Base-by-base conservation (phyloP, 2,113 vertebrate species). In the Lota lota region DNA sequence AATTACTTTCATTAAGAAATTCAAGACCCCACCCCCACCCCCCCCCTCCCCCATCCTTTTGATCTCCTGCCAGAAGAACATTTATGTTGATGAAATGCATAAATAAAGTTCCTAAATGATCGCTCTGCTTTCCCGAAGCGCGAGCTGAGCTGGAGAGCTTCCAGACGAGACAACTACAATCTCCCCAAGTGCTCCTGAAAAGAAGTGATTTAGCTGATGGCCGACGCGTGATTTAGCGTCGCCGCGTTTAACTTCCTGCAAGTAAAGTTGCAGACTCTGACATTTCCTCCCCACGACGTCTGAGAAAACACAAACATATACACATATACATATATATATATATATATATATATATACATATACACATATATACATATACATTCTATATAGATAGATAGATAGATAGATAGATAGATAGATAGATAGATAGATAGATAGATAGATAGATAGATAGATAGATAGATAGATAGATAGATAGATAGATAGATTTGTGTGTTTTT, bases 1-100 rank as follows among this genome's bases (percentile, higher is more conserved):
- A 92, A 91, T 89, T 81, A 92, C 91, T 92, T 93, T 92, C 92
- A 93, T 92, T 93, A 92, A 92, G 90, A 90, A 93, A 92, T 91
- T 90, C 92, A 90, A 33, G 88, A 92, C 36, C 36, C 36, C 28
- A 7, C 7, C 28, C 28, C 28, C 28, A 33, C 7, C 28, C 28
- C 3, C 28, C 28, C 28, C 28, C 28, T 7, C 28, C 3, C 28
- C 28, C 86, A 88, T 91, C 86, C 92, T 92, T 92, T 92, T 92
- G 91, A 93, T 92, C 91, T 91, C 77, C 79, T 81, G 92, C 92
- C 91, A 93, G 90, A 92, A 92, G 91, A 91, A 93, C 92, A 93
- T 92, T 93, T 93, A 92, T 92, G 91, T 91, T 93, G 92, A 93
- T 92, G 91, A 93, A 92, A 92, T 90, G 89, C 90, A 92, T 90